A percentile compares a stretch with the other conserved stretches of the same genome.
These are phyloP conservation scores for Lates japonicus DNA, from an alignment of 2,797 vertebrate genomes.

Conservation along the genomic window DNA sequence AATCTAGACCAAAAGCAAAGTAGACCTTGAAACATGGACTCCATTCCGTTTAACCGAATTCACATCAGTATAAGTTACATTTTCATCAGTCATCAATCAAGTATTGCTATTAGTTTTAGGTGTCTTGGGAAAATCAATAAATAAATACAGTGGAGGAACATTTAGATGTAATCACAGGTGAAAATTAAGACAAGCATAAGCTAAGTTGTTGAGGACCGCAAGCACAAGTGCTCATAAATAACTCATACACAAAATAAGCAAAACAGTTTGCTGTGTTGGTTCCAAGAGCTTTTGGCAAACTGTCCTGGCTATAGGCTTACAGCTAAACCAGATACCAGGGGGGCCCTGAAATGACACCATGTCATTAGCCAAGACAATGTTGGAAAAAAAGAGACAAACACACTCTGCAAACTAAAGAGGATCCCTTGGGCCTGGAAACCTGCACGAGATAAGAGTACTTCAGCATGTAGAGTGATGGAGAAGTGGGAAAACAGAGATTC, in stretches of 20 bases:
- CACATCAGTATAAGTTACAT: not conserved
- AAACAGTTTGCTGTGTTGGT: not conserved
- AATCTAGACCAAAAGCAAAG: no score
- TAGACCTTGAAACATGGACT: no score
- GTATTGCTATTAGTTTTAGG: not conserved
- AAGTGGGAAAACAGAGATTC: not conserved
- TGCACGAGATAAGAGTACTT: slow-evolving; percentile 26
- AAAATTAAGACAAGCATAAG: not conserved
- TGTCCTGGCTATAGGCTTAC: slow-evolving; percentile 8
- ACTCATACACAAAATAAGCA: no score
- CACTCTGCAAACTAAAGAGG: slow-evolving; percentile 6
- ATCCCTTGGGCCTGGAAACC: slow-evolving; percentile 14
- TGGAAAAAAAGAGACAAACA: slow-evolving; percentile 27
- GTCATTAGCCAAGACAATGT: slow-evolving; percentile 27
- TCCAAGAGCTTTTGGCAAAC: slow-evolving; percentile 12
- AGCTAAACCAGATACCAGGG: not conserved
- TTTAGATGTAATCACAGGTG: not conserved
- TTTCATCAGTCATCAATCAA: not conserved
- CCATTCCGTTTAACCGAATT: not conserved
- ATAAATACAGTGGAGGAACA: not conserved
- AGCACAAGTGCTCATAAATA: no score
- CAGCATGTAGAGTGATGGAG: slow-evolving; percentile 11
- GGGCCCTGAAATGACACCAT: slow-evolving; percentile 5
- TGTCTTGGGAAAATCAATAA: not conserved
- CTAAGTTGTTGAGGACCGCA: no score